Percentiles rank a stretch among this genome's conserved stretches.
Evolutionary conservation across 2,113 vertebrate species (phyloP).

Genomic region (Embiotoca jacksoni): DNA sequence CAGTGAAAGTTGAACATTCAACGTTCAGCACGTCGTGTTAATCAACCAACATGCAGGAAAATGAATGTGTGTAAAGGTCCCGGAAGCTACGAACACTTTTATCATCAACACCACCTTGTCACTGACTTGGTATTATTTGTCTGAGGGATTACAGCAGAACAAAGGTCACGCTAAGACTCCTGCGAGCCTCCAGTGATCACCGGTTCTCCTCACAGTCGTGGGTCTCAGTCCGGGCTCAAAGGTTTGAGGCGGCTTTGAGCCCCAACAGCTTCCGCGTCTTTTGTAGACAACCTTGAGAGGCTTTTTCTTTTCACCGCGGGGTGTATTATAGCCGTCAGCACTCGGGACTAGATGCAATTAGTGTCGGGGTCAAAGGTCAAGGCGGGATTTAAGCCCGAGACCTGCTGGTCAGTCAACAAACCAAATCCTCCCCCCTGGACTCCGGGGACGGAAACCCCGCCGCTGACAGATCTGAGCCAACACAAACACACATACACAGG

Average conservation of each 20-base stretch:
- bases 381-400: constrained; percentile 70
- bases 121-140: constrained; percentile 41
- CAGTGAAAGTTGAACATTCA: too few relatives aligned
- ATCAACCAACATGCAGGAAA: too few relatives aligned
- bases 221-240: constrained; percentile 37
- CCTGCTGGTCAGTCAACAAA: constrained; percentile 77
- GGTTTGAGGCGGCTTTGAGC: constrained; percentile 60
- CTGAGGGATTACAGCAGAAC: constrained; percentile 56
- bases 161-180: constrained; percentile 51
- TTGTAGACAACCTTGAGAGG: constrained; percentile 56
- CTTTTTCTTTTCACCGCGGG: constrained; percentile 43
- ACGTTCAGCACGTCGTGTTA: too few relatives aligned
- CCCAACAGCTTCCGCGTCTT: constrained; percentile 54
- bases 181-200: constrained; percentile 26
- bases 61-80: too few relatives aligned
- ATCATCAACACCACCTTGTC: constrained; percentile 20
- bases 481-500: constrained; percentile 48
- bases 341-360: constrained; percentile 73
- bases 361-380: constrained; percentile 75
- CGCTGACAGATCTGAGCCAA: constrained; percentile 87
- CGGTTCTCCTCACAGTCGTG: constrained; percentile 15
- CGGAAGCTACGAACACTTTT: constrained; percentile 5
- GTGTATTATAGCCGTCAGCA: constrained; percentile 74
- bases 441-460: constrained; percentile 89
- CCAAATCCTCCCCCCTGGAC: constrained; percentile 86